These are phyloP conservation scores for Bemisia tabaci DNA, from an alignment of 1,140 invertebrate species.

Conservation along the genomic window DNA sequence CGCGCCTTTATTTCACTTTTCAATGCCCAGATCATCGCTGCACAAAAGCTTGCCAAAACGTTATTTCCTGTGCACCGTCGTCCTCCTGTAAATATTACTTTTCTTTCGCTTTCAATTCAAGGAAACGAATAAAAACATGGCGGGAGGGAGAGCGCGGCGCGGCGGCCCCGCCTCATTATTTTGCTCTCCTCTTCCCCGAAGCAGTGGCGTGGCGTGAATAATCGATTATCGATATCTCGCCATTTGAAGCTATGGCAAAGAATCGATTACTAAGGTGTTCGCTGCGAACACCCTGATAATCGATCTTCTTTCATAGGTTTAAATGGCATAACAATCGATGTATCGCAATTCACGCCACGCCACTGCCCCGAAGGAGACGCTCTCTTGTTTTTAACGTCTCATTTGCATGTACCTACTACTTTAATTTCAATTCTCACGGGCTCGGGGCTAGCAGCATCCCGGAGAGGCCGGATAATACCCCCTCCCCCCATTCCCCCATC, in stretches of 20 bases:
- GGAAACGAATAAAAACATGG: too few relatives aligned
- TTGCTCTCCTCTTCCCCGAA: background rate
- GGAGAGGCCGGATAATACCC: background rate
- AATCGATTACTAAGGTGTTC: too few relatives aligned
- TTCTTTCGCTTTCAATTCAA: background rate
- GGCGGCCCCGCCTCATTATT: background rate
- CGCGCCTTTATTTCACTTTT: background rate
- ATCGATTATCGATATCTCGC: background rate
- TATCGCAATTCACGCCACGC: background rate
- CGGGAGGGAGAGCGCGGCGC: too few relatives aligned
- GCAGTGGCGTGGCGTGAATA: background rate
- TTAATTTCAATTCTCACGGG: background rate
- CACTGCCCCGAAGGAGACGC: background rate
- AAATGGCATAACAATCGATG: too few relatives aligned
- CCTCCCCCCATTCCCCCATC: background rate
- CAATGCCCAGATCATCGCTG: background rate
- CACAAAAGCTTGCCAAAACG: background rate
- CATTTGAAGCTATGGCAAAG: too few relatives aligned
- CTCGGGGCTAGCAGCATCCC: too few relatives aligned
- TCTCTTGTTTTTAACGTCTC: background rate
- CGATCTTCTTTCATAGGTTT: too few relatives aligned
- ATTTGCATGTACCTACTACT: background rate
- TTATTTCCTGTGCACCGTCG: background rate
- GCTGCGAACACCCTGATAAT: too few relatives aligned
- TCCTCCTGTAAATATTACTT: background rate